Base-by-base conservation (phyloP, 2,113 vertebrate genomes). In the Barnardius zonarius region DNA sequence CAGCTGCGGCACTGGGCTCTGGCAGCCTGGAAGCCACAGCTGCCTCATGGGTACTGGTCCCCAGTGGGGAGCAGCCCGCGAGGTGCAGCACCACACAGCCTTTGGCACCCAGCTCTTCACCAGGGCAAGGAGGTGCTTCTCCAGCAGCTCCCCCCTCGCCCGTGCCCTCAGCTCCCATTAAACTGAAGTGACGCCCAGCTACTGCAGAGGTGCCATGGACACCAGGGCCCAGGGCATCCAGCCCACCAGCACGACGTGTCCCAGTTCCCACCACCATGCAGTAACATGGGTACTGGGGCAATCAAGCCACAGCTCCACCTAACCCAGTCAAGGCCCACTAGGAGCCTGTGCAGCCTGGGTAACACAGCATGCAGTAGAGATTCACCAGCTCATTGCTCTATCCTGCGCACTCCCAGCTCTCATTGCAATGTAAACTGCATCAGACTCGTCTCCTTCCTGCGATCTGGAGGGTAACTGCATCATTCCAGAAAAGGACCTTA, bases 241-340 rank as follows among this genome's bases (percentile, higher is more conserved):
- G 19, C 25, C 11, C 4, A 25, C 5, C 54, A 9, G 4, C 2
- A 1, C 0, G 3, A 39, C 3, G 15, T 5, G 48, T 41, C 33
- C 41, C n/a, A 37, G 2, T 16, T 15, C n/a, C 16, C 15, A 41
- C 5, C 8, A 3, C 20, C 27, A 33, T 4, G 35, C 1, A 1
- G 37, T 25, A 46, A 33, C 7, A 4, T 1, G 27, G 22, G n/a
- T 18, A 41, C 33, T 30, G 27, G 43, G 33, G 37, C 62, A 23
- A 30, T 3, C 1, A 1, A 46, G 52, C 48, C 16, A 10, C 48
- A 35, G 63, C 69, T 76, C 69, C 80, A 55, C 6, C 46, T 43
- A 43, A 33, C 12, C 63, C 17, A 39, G 28, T 10, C 23, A 7
- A 62, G 8, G 22, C 0, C 0, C 20, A 4, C 6, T 2, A 28